phyloP scores from a whole-genome alignment of 2,113 vertebrate genomes.

The Callaeas wilsoni region DNA sequence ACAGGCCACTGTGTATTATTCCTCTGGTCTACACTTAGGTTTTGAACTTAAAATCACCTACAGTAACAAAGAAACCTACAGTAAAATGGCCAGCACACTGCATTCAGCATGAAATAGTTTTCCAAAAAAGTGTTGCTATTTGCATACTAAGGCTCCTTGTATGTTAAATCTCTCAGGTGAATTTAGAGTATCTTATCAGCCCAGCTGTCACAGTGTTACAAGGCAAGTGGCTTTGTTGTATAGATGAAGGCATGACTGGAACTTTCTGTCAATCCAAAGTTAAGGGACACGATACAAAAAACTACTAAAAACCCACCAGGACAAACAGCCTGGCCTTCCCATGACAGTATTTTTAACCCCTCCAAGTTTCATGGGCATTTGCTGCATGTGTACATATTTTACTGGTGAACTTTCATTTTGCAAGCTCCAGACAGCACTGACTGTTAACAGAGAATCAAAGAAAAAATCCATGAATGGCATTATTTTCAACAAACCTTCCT shows the following conservation, averaged over 20 bases:
- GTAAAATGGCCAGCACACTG: background rate
- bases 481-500: background rate
- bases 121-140: background rate
- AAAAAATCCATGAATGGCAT: background rate
- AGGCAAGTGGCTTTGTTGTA: background rate
- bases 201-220: background rate
- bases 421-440: background rate
- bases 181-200: background rate
- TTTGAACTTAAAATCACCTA: background rate
- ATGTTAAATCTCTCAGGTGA: background rate
- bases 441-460: background rate
- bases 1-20: background rate
- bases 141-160: background rate
- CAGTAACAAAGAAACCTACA: background rate
- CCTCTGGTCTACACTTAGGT: background rate
- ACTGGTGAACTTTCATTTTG: background rate
- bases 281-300: background rate
- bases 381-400: background rate
- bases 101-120: background rate
- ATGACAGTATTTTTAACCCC: background rate
- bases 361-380: background rate
- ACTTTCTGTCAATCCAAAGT: background rate
- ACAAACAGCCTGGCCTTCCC: background rate
- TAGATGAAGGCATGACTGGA: background rate
- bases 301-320: background rate